Evolutionary conservation across 1,140 invertebrate genomes (phyloP).

Genomic region (Neotoxoptera formosana): DNA sequence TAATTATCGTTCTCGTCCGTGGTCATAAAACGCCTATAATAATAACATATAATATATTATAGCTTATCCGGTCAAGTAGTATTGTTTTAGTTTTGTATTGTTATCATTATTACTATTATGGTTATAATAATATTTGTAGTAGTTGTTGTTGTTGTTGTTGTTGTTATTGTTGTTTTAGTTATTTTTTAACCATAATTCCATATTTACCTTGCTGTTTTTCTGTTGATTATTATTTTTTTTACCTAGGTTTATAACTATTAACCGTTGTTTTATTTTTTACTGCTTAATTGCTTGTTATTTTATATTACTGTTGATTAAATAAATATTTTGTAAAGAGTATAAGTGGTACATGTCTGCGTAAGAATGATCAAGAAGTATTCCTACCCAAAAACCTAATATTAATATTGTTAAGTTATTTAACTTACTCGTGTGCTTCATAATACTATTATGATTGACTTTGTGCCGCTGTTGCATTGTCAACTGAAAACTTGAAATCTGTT

Average conservation of each 20-base stretch:
- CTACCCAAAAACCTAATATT: not conserved
- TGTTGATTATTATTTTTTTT: not conserved
- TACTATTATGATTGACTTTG: not conserved
- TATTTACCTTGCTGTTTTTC: not conserved
- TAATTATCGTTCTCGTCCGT: not conserved
- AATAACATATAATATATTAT: not conserved
- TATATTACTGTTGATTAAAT: constrained; percentile 25
- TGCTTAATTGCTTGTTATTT: not conserved
- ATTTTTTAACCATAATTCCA: not conserved
- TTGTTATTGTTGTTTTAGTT: not conserved
- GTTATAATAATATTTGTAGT: not conserved
- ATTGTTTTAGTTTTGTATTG: not conserved
- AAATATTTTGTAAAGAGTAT: constrained; percentile 21
- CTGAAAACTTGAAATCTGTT: not conserved
- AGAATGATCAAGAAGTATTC: not conserved
- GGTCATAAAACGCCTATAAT: not conserved
- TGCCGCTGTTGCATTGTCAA: not conserved
- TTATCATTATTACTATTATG: not conserved
- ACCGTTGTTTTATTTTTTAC: not conserved
- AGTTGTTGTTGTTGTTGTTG: not conserved
- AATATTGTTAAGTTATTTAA: not conserved
- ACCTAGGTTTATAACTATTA: not conserved
- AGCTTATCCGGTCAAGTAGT: not conserved
- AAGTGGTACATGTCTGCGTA: not conserved
- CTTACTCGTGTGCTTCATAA: not conserved